These are phyloP conservation scores for Sylvia borin DNA, from an alignment of 2,797 vertebrate species.

Conservation along the genomic window DNA sequence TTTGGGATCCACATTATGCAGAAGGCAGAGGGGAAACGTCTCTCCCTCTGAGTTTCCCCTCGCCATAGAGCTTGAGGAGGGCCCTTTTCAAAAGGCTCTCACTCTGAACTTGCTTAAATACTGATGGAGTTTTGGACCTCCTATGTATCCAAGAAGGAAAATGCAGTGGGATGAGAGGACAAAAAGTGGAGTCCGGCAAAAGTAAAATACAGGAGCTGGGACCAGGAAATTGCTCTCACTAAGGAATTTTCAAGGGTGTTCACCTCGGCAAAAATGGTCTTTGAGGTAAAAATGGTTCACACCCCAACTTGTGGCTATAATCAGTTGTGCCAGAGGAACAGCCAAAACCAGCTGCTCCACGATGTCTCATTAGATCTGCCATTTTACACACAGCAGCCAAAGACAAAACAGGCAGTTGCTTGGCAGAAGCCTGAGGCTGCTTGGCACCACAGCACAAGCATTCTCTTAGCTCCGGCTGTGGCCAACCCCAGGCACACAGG, in stretches of 20 bases:
- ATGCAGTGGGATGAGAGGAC: not conserved
- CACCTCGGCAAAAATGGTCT: slow-evolving; percentile 28
- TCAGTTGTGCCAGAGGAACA: slow-evolving; percentile 64
- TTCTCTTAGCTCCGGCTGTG: slow-evolving; percentile 6
- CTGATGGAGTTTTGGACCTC: not conserved
- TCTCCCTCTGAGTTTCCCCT: not conserved
- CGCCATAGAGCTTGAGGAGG: fast-evolving
- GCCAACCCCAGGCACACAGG: slow-evolving; percentile 43
- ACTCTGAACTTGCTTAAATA: not conserved
- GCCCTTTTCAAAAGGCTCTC: not conserved
- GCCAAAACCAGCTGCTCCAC: slow-evolving; percentile 69
- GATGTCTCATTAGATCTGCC: slow-evolving; percentile 72
- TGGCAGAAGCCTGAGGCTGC: slow-evolving; percentile 65
- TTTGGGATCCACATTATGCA: not conserved
- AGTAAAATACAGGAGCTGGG: not conserved
- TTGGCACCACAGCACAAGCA: slow-evolving; percentile 61
- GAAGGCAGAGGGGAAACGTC: not conserved
- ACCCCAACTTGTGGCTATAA: slow-evolving; percentile 50
- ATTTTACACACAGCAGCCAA: slow-evolving; percentile 62
- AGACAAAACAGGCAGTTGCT: slow-evolving; percentile 66
- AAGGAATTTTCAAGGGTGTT: slow-evolving; percentile 48
- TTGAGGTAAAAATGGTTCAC: slow-evolving; percentile 17
- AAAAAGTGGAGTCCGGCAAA: not conserved
- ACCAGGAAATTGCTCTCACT: not conserved
- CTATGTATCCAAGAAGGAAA: fast-evolving